Evolutionary conservation across 2,888 invertebrate species (phyloP).

Genomic region (Biston stratarius): DNA sequence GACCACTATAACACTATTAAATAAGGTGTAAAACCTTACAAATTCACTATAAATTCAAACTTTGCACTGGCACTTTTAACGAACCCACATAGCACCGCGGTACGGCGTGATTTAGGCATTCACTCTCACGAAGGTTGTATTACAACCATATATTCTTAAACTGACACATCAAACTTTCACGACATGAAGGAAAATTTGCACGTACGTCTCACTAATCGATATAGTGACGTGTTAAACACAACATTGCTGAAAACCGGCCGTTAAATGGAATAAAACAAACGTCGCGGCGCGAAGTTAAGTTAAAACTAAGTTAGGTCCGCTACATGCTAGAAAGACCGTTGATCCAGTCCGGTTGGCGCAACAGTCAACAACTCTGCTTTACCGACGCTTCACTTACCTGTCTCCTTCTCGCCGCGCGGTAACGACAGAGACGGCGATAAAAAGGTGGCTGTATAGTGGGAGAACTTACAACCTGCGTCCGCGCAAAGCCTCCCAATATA

Average conservation of each 20-base stretch:
- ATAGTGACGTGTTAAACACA: constrained; percentile 71
- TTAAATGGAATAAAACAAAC: constrained; percentile 72
- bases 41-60: constrained; percentile 76
- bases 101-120: constrained; percentile 81
- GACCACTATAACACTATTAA: constrained; percentile 62
- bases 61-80: constrained; percentile 81
- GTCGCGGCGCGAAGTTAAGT: constrained; percentile 75
- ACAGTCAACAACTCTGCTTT: constrained; percentile 71
- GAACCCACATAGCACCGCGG: constrained; percentile 75
- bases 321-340: constrained; percentile 83
- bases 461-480: constrained; percentile 79
- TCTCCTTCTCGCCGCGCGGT: constrained; percentile 56
- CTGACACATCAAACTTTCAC: constrained; percentile 55
- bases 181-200: constrained; percentile 62
- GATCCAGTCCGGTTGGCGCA: constrained; percentile 83
- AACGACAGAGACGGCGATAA: constrained; percentile 59
- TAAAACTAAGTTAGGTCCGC: constrained; percentile 82
- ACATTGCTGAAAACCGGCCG: constrained; percentile 70
- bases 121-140: constrained; percentile 74
- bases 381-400: constrained; percentile 64
- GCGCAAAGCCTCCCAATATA: constrained; percentile 79
- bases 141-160: constrained; percentile 54
- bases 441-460: constrained; percentile 67
- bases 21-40: constrained; percentile 64
- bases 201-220: constrained; percentile 62